Evolutionary conservation across 2,113 vertebrate species (phyloP).

Genomic region (Pseudopipra pipra): DNA sequence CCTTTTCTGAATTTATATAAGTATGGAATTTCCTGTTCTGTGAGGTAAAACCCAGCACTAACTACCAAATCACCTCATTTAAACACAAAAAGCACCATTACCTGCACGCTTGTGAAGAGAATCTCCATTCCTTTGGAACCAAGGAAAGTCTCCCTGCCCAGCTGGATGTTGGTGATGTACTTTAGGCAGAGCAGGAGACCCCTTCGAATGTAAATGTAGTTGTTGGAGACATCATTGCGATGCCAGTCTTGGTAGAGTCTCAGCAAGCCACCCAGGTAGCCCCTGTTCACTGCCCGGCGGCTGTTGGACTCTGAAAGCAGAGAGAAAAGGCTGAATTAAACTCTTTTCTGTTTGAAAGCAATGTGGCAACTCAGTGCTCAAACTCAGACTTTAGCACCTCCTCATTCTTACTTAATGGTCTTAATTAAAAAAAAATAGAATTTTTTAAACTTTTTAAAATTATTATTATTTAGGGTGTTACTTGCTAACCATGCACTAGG

Average conservation of each 20-base stretch:
- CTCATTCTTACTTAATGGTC: neutral
- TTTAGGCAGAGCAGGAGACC: slow-evolving; percentile 85
- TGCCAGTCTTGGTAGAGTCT: slow-evolving; percentile 90
- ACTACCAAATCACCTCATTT: neutral
- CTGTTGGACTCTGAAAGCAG: slow-evolving; percentile 83
- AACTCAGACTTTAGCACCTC: neutral
- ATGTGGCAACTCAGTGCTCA: neutral
- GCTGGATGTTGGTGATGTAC: slow-evolving; percentile 72
- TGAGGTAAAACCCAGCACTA: neutral
- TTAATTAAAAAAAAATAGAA: neutral
- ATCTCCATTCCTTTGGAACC: slow-evolving; percentile 77
- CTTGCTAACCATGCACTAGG: neutral
- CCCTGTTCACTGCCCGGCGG: slow-evolving; percentile 76
- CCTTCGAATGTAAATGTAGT: slow-evolving; percentile 72
- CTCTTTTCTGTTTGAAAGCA: neutral
- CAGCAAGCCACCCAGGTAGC: slow-evolving; percentile 80
- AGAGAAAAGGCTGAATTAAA: neutral
- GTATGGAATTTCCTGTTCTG: neutral
- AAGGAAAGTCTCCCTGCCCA: slow-evolving; percentile 79
- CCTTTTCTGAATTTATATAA: neutral
- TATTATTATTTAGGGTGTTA: neutral
- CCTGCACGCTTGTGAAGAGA: slow-evolving; percentile 83
- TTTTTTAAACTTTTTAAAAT: neutral
- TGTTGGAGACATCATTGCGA: slow-evolving; percentile 67
- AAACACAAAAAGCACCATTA: slow-evolving; percentile 24